Evolutionary conservation across 2,113 vertebrate species (phyloP), one percentile per base, ranked within the genome.

Genomic region (Morone saxatilis): DNA sequence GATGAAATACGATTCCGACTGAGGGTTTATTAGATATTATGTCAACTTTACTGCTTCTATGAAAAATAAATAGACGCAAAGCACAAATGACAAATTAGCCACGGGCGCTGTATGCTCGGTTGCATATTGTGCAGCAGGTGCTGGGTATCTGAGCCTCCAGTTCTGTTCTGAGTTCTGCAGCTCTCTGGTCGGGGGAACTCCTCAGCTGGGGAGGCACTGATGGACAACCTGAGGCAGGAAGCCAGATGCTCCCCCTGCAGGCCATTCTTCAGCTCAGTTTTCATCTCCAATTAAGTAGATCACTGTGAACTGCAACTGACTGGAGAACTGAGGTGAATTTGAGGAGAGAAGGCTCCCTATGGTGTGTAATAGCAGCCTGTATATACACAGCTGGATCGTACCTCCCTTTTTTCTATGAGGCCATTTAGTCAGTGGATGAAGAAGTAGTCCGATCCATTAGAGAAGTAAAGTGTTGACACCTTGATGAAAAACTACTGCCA

Each of bases 231-330:
- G 79, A 53, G 86, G 86, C n/a, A 1, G 41, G 70, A 20, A 4
- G 77, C 86, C 92, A 90, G 89, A 89, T 89, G 90, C 71, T 71
- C 71, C 78, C 57, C 84, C 87, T 83, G 80, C 80, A 84, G 81
- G 76, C 78, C 65, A 66, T 41, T 63, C 45, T 36, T 40, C 71
- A 43, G 69, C 72, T 81, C 76, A 60, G 25, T 80, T 63, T 77
- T 86, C 57, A 82, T 85, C 66, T 88, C 69, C 77, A 80, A 74
- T 90, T 83, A 89, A 68, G 74, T 11, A 20, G 70, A 80, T 80
- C 53, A 41, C 60, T 71, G 48, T 77, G 75, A 57, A 80, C 14
- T 2, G 7, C 22, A 16, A 11, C 47, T 54, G 69, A 67, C 69
- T 73, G 76, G 14, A 74, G 74, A 77, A 47, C 38, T 4, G 63